Conservation (phyloP, 1,140 invertebrate species). For the Contarinia nasturtii region DNA sequence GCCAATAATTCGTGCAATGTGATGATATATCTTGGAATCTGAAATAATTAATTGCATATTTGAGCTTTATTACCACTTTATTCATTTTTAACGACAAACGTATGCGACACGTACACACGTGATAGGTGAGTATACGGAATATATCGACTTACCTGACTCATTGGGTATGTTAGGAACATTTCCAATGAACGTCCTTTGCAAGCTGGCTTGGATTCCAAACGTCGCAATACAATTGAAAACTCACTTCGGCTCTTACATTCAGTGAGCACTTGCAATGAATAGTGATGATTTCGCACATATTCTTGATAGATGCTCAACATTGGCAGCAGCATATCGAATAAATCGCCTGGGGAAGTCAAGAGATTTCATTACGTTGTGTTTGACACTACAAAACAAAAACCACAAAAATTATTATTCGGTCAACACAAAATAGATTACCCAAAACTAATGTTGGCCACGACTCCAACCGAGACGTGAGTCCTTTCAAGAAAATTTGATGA, state of each 20-base stretch:
- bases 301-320: constrained; percentile 92
- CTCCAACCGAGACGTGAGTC: constrained; percentile 78
- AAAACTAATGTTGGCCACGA: constrained; percentile 81
- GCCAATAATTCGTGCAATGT: constrained; percentile 80
- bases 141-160: constrained; percentile 62
- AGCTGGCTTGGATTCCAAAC: constrained; percentile 69
- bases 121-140: too few species aligned
- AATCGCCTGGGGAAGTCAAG: constrained; percentile 43
- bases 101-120: too few species aligned
- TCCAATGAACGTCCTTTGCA: constrained; percentile 73
- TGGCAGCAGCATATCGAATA: constrained; percentile 85
- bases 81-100: neutral
- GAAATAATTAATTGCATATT: constrained; percentile 10
- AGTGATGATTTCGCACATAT: constrained; percentile 86
- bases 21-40: constrained; percentile 85
- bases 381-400: neutral
- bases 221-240: constrained; percentile 60
- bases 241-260: constrained; percentile 76
- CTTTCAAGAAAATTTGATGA: constrained; percentile 89
- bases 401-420: neutral
- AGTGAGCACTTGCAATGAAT: constrained; percentile 81
- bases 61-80: neutral
- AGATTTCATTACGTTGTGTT: neutral
- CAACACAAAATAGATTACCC: too few species aligned
- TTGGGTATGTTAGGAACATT: constrained; percentile 83